Evolutionary conservation across 1,140 invertebrate genomes (phyloP), one percentile per base, ranked within the genome.

Genomic region (Armadillidium nasatum): DNA sequence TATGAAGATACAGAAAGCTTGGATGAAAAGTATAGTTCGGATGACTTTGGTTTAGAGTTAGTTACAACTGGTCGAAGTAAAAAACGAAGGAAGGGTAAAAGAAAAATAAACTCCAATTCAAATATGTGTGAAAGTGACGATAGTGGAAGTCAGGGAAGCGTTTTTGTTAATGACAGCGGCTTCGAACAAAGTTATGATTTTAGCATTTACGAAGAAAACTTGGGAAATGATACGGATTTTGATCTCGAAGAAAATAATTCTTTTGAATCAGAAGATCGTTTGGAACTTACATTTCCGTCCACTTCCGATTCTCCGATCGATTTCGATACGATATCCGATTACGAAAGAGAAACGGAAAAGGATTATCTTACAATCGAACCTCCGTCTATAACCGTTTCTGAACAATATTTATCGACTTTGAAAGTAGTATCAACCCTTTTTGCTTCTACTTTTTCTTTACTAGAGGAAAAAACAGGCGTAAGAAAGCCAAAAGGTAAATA

Each of bases 341-440:
- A 60, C 19, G 50, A 60, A 19, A 60, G 19, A 15, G 50, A 60
- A 3, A 60, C 50, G 50, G 50, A 60, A 15, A 19, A 60, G 2
- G 50, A 60, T 60, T 19, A 60, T 15, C 50, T 60, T 19, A 19
- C 50, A 15, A 19, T 60, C 11, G 11, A 60, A 19, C 50, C 50
- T 15, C 11, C 50, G 50, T 15, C 50, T 19, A 60, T 60, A 15
- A 60, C 50, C 50, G 50, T 60, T 7, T 60, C 50, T 60, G 50
- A 60, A 15, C 11, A 60, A 7, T 81, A 81, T 75, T 75, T 81
- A 72, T 78, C 80, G 68, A 81, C 80, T 72, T 77, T 81, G 74
- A 81, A 81, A 78, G 80, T 79, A 22, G 80, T 81, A 45, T 81
- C 80, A 43, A 76, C 76, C 46, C 75, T 81, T 46, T 81, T 81